phyloP scores from a whole-genome alignment of 2,888 invertebrate genomes.

The Mythimna ferrago region DNA sequence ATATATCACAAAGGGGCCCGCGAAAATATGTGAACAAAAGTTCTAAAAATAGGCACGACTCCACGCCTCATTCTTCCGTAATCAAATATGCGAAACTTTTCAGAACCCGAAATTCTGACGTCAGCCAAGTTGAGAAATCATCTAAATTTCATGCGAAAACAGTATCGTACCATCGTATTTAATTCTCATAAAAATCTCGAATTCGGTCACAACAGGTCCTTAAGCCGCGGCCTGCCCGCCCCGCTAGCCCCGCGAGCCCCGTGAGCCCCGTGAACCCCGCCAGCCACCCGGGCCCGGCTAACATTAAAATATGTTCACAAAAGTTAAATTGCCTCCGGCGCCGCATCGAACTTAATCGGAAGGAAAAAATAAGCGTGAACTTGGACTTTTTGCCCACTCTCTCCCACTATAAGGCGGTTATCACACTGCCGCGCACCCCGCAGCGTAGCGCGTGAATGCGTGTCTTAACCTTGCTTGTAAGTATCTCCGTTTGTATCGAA shows the following conservation, averaged over 20 bases:
- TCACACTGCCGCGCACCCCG: too few relatives aligned
- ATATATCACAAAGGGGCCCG: too few relatives aligned
- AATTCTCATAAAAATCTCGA: constrained; percentile 44
- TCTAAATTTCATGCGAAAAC: constrained; percentile 53
- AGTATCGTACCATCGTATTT: constrained; percentile 40
- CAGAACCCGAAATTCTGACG: constrained; percentile 7
- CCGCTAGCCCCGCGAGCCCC: constrained; percentile 3
- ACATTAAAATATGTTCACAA: constrained; percentile 61
- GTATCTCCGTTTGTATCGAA: too few relatives aligned
- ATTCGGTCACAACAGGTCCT: constrained; percentile 23
- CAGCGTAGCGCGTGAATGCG: too few relatives aligned
- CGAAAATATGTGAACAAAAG: not conserved
- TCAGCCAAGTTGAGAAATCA: constrained; percentile 36
- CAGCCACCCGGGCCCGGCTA: constrained; percentile 28
- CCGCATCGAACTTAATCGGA: constrained; percentile 58
- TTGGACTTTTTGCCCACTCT: constrained; percentile 31
- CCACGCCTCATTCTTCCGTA: not conserved
- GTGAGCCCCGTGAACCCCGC: not conserved
- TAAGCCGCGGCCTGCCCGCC: not conserved
- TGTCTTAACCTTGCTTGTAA: too few relatives aligned
- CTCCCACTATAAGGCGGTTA: not conserved
- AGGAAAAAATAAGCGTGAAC: constrained; percentile 56
- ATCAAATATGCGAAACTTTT: constrained; percentile 25
- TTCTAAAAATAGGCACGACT: constrained; percentile 1
- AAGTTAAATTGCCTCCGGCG: constrained; percentile 64